Conservation (phyloP, 2,888 invertebrate genomes). For the Catocala sponsa region DNA sequence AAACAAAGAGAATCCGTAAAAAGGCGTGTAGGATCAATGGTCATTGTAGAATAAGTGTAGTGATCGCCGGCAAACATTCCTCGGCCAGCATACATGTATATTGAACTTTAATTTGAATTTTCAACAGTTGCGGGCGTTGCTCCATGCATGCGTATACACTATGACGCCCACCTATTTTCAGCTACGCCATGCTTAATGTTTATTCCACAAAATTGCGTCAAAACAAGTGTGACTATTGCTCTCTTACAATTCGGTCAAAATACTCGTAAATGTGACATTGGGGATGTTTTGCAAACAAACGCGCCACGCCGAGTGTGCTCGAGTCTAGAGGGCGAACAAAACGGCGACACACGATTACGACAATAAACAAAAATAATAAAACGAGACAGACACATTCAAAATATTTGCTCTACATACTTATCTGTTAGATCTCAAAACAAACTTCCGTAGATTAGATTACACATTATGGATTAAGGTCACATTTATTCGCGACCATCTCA, state of each 20-base stretch:
- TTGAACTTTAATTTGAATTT: slow-evolving; percentile 61
- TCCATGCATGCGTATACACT: slow-evolving; percentile 67
- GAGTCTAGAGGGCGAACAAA: slow-evolving; percentile 54
- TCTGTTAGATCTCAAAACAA: slow-evolving; percentile 25
- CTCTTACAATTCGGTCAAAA: slow-evolving; percentile 51
- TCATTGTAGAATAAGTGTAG: slow-evolving; percentile 30
- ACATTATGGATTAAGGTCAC: slow-evolving; percentile 9
- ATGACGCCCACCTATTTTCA: slow-evolving; percentile 81
- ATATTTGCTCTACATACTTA: slow-evolving; percentile 31
- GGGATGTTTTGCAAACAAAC: slow-evolving; percentile 56
- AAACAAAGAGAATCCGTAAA: not conserved
- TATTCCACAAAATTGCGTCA: slow-evolving; percentile 69
- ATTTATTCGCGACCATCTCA: slow-evolving; percentile 12
- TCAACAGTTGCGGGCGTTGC: slow-evolving; percentile 69
- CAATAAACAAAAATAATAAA: slow-evolving; percentile 27
- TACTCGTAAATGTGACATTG: slow-evolving; percentile 64
- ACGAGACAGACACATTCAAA: slow-evolving; percentile 2
- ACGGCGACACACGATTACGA: slow-evolving; percentile 27
- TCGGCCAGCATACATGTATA: slow-evolving; percentile 42
- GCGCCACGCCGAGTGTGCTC: slow-evolving; percentile 35
- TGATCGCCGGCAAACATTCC: slow-evolving; percentile 32
- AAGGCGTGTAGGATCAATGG: slow-evolving; percentile 6
- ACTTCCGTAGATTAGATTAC: slow-evolving; percentile 33
- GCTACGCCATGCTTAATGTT: slow-evolving; percentile 69
- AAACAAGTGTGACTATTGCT: slow-evolving; percentile 52